Base-by-base conservation (phyloP, 2,113 vertebrate species). In the Cervus canadensis region DNA sequence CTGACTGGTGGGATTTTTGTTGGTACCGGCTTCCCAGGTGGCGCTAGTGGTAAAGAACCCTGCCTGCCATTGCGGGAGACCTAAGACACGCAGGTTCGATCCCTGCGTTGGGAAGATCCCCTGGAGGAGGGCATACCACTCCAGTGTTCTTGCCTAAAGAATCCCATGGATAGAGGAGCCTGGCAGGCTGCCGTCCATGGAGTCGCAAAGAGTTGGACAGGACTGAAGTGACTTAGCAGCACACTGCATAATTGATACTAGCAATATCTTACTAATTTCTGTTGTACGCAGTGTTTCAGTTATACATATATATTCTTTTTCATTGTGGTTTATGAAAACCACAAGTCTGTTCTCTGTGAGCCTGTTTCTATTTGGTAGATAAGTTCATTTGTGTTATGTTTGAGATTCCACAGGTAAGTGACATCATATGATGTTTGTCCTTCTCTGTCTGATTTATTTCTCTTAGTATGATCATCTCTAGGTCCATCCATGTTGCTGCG, bases 1-100 rank as follows among this genome's bases (percentile, higher is more conserved):
- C 99, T 99, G 9, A 99, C 99, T 0, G 99, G 81, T 99, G 99
- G 0, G 99, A 99, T 99, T 99, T 99, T 81, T 40, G 99, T 33
- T 52, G 17, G 30, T 52, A 74, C n/a, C 6, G n/a, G 19, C 67
- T 74, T 74, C n/a, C 5, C 21, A 40, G 67, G n/a, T 40, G 67
- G 67, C 10, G 0, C 67, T 79, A 40, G 36, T 74, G 21, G 36
- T 13, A 23, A 40, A 74, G 67, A 25, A 40, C 36, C 19, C 67
- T 48, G 67, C 36, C 67, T 40, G 10, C 10, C 36, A 6, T 23
- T 74, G 67, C 4, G 19, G 67, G 67, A 13, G 36, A 13, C 36
- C n/a, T 23, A 3, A 40, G 67, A 25, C 19, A 40, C 6, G 67
- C n/a, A 74, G 36, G 67, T 74, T 74, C n/a, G 4, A 26, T 26